phyloP scores from a whole-genome alignment of 2,797 vertebrate genomes.

The Jordanella pulchra region DNA sequence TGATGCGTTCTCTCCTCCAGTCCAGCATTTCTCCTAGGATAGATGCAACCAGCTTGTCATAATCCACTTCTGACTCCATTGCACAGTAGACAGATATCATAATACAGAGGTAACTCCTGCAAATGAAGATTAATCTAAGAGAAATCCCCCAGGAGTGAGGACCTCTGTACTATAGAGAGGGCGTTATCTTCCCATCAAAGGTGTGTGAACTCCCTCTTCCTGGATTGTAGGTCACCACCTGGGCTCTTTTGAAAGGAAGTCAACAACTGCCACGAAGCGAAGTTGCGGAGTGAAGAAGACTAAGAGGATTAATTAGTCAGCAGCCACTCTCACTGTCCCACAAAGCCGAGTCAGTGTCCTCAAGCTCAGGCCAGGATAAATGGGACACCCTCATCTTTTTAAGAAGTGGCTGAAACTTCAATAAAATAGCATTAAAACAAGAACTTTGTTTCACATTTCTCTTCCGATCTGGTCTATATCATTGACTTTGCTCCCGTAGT shows the following conservation, averaged over 20 bases:
- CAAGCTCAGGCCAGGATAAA: slow-evolving; percentile 28
- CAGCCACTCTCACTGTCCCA: slow-evolving; percentile 63
- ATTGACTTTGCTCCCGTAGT: background rate
- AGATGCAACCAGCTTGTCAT: slow-evolving; percentile 15
- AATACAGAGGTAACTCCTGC: slow-evolving; percentile 41
- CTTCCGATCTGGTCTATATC: background rate
- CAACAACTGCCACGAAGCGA: slow-evolving; percentile 50
- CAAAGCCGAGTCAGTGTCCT: slow-evolving; percentile 40
- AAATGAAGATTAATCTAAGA: background rate
- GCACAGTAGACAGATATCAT: slow-evolving; percentile 3
- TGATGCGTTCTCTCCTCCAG: slow-evolving; percentile 36
- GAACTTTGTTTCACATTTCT: slow-evolving; percentile 1
- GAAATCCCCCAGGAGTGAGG: slow-evolving; percentile 1
- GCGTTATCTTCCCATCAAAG: slow-evolving; percentile 13
- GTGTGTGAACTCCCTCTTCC: slow-evolving; percentile 14
- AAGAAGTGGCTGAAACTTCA: slow-evolving; percentile 4
- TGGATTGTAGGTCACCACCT: slow-evolving; percentile 59
- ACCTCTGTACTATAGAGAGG: slow-evolving; percentile 10
- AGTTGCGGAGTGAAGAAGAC: slow-evolving; percentile 59
- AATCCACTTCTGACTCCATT: slow-evolving; percentile 56
- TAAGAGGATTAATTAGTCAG: slow-evolving; percentile 82
- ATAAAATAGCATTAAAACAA: background rate
- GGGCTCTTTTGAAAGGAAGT: slow-evolving; percentile 56
- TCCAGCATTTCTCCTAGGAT: slow-evolving; percentile 37
- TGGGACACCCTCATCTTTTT: background rate